A percentile compares a stretch with the other conserved stretches of the same genome.
phyloP scores from a whole-genome alignment of 2,113 vertebrate genomes.

The Daubentonia madagascariensis region DNA sequence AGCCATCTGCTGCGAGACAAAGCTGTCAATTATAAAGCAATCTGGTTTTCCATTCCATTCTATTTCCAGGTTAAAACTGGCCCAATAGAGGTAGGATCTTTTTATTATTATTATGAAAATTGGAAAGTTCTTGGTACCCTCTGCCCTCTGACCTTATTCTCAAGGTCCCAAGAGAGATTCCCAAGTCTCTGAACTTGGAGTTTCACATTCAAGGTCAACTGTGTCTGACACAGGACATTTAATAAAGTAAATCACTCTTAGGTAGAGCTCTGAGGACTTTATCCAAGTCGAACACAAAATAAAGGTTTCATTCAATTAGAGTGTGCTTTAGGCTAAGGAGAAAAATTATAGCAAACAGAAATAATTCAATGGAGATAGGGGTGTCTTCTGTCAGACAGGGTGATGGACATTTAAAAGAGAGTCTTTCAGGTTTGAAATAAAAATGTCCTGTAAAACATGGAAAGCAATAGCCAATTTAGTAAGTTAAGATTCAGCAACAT shows the following conservation, averaged over 20 bases:
- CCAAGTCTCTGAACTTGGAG: background rate
- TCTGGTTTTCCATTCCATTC: slow-evolving; percentile 54
- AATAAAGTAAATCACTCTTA: background rate
- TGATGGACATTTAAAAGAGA: background rate
- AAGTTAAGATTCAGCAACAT: background rate
- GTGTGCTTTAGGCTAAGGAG: background rate
- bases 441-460: background rate
- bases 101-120: slow-evolving; percentile 12
- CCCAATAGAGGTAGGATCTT: background rate
- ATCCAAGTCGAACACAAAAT: slow-evolving; percentile 1
- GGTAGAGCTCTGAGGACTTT: background rate
- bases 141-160: background rate
- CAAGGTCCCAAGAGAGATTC: background rate
- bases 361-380: background rate
- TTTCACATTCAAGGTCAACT: background rate
- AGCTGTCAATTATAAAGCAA: slow-evolving; percentile 75
- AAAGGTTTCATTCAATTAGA: slow-evolving; percentile 12
- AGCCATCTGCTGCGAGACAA: slow-evolving; percentile 76
- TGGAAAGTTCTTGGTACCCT: background rate
- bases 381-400: background rate
- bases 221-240: background rate
- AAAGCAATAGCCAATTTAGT: slow-evolving; percentile 22
- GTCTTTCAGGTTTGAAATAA: background rate
- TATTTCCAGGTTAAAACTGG: slow-evolving; percentile 54
- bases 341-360: slow-evolving; percentile 13